A percentile compares a stretch with the other conserved stretches of the same genome.
Conservation (phyloP, 2,888 invertebrate species). For the Leptinotarsa haldemani region DNA sequence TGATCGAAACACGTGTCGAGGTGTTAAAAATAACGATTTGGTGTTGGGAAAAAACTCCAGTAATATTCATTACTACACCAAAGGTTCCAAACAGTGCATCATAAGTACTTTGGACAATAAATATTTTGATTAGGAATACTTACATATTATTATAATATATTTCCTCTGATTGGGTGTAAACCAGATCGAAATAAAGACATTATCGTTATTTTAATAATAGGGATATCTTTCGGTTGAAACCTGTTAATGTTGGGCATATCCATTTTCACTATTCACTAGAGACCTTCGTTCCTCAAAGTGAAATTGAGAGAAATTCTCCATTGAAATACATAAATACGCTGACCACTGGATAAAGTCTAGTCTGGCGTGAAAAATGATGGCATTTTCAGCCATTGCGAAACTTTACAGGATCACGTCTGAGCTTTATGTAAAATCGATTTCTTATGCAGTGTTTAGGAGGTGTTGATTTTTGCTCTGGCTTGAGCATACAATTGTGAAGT, state of each 20-base stretch:
- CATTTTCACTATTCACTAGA: not conserved
- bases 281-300: not conserved
- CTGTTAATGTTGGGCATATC: not conserved
- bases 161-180: too few species aligned
- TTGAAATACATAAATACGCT: conserved; percentile 58
- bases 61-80: too few species aligned
- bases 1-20: too few species aligned
- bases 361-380: conserved; percentile 60
- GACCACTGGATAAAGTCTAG: conserved; percentile 58
- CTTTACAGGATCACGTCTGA: conserved; percentile 48
- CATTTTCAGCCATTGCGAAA: conserved; percentile 63
- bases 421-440: conserved; percentile 38
- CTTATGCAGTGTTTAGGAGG: conserved; percentile 27
- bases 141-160: too few species aligned
- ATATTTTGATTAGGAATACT: too few species aligned
- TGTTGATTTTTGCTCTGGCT: conserved; percentile 23
- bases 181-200: not conserved
- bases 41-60: too few species aligned
- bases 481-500: too few species aligned
- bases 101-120: too few species aligned
- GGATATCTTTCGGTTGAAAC: not conserved
- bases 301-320: conserved; percentile 21
- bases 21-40: too few species aligned
- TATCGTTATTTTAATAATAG: not conserved
- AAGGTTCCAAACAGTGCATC: too few species aligned